phyloP scores from a whole-genome alignment of 2,888 invertebrate genomes.

The Conomelus anceps region DNA sequence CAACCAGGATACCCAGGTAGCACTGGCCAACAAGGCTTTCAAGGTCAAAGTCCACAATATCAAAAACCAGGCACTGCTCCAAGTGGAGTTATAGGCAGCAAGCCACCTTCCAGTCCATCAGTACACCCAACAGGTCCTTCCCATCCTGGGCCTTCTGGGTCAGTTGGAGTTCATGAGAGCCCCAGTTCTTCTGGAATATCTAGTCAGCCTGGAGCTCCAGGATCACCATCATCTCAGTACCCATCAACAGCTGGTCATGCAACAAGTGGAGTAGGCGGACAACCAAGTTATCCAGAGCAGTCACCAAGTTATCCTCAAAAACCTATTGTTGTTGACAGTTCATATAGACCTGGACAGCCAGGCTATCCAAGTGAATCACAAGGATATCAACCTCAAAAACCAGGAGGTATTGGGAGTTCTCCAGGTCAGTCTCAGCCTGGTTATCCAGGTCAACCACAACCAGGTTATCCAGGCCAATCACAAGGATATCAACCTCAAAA shows the following conservation, averaged over 20 bases:
- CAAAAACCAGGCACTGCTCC: background rate
- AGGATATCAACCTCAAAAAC: constrained; percentile 44
- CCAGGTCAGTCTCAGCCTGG: constrained; percentile 32
- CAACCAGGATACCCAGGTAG: constrained; percentile 29
- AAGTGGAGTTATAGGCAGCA: background rate
- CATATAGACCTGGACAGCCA: constrained; percentile 29
- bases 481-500: no score
- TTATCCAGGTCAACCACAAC: constrained; percentile 36
- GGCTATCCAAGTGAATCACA: constrained; percentile 40
- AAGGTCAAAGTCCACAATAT: background rate
- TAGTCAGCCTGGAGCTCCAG: constrained; percentile 35
- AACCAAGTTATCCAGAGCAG: constrained; percentile 34
- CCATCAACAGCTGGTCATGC: background rate
- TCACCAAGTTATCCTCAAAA: constrained; percentile 45
- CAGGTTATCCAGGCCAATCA: constrained; percentile 26
- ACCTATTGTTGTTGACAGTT: constrained; percentile 21
- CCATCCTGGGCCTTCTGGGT: constrained; percentile 43
- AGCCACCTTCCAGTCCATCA: background rate
- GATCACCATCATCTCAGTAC: constrained; percentile 37
- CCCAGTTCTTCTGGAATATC: constrained; percentile 33
- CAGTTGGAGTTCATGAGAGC: constrained; percentile 25
- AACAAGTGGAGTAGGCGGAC: background rate
- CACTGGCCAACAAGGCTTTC: constrained; percentile 25
- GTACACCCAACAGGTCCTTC: constrained; percentile 22
- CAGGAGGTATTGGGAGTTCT: constrained; percentile 19